Conservation (phyloP, 2,888 invertebrate genomes). For the Sphaeridia pumilis region DNA sequence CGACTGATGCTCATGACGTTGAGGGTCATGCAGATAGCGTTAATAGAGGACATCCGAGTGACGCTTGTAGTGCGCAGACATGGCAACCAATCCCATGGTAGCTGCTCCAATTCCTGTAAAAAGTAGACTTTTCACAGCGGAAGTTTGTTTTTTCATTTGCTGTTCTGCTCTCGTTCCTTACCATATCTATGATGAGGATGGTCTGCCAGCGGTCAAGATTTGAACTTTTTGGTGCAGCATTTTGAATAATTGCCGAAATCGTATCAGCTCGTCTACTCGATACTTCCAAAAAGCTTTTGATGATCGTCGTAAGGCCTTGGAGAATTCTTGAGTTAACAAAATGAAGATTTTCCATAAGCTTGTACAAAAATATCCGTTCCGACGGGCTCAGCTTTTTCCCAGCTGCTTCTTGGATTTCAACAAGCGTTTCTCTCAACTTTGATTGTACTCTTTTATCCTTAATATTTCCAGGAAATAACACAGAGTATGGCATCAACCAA, state of each 20-base stretch:
- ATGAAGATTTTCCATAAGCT: conserved; percentile 30
- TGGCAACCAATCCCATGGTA: conserved; percentile 68
- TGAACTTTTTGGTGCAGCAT: conserved; percentile 13
- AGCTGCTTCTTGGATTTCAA: conserved; percentile 9
- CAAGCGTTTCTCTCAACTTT: conserved; percentile 10
- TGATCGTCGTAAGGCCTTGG: conserved; percentile 1
- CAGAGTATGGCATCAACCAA: conserved; percentile 30
- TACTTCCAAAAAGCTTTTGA: conserved; percentile 16
- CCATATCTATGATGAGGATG: conserved; percentile 29
- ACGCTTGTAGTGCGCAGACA: conserved; percentile 55
- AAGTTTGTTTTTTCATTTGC: too few relatives aligned
- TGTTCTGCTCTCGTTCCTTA: too few relatives aligned
- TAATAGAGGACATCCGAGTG: conserved; percentile 57
- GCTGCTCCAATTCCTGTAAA: conserved; percentile 55
- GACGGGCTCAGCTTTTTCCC: conserved; percentile 12
- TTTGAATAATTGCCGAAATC: conserved; percentile 14
- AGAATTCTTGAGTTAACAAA: conserved; percentile 9
- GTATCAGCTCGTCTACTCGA: conserved; percentile 5
- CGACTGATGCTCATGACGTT: conserved; percentile 14
- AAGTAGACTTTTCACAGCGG: too few relatives aligned
- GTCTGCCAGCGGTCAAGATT: conserved; percentile 25
- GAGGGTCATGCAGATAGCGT: conserved; percentile 38
- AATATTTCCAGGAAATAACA: conserved; percentile 30
- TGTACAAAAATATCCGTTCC: conserved; percentile 23
- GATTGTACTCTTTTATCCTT: conserved; percentile 18